These are phyloP conservation scores for Casuarius casuarius DNA, from an alignment of 2,113 vertebrate genomes.

Conservation along the genomic window DNA sequence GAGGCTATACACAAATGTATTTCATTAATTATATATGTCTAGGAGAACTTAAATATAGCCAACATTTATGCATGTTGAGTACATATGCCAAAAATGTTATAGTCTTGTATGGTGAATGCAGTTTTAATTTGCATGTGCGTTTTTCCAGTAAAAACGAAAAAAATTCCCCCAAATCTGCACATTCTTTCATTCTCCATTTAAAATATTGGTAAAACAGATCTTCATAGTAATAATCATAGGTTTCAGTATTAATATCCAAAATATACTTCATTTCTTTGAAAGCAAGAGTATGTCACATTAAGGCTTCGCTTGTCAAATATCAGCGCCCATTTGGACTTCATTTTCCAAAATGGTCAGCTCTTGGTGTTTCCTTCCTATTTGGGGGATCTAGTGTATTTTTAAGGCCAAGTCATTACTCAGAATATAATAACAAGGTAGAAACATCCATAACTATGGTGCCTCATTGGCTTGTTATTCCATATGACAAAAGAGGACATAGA, in stretches of 20 bases:
- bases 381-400: slow-evolving; percentile 22
- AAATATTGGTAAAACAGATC: slow-evolving; percentile 52
- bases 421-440: slow-evolving; percentile 46
- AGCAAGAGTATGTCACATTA: not conserved
- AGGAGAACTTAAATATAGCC: slow-evolving; percentile 57
- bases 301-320: slow-evolving; percentile 21
- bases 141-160: slow-evolving; percentile 57
- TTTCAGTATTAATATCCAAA: slow-evolving; percentile 69
- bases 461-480: not conserved
- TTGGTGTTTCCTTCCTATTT: slow-evolving; percentile 7
- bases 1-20: slow-evolving; percentile 61
- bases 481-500: not conserved
- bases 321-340: slow-evolving; percentile 48
- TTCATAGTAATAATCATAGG: slow-evolving; percentile 22
- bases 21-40: slow-evolving; percentile 69
- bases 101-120: slow-evolving; percentile 58
- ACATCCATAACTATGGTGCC: not conserved
- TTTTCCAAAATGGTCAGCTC: slow-evolving; percentile 29
- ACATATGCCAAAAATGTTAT: slow-evolving; percentile 50
- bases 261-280: slow-evolving; percentile 66
- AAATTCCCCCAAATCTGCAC: slow-evolving; percentile 20
- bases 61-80: slow-evolving; percentile 55
- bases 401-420: slow-evolving; percentile 26
- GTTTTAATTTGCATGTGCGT: slow-evolving; percentile 67
- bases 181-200: slow-evolving; percentile 31